Evolutionary conservation across 2,888 invertebrate species (phyloP), one percentile per base, ranked within the genome.

Genomic region (Willowsia nigromaculata): DNA sequence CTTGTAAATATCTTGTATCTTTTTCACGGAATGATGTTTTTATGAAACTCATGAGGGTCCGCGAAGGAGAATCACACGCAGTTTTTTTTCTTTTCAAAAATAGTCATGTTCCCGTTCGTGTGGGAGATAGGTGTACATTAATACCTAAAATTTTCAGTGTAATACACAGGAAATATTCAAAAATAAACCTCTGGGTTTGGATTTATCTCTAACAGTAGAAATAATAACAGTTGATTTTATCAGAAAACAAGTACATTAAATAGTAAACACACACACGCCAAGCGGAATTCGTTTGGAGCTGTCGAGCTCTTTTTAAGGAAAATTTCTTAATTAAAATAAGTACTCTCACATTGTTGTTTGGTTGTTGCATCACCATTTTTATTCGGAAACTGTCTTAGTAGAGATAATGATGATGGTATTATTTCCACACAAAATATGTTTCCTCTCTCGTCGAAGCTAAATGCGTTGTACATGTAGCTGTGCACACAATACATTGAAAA

Each of bases 301-400:
- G 85, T 56, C 40, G 37, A 76, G 74, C 33, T 78, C 22, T 43
- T 76, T 86, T 80, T 33, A 81, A 68, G 68, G 81, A 68, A 82
- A 87, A 87, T 87, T 87, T 81, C 87, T 81, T 87, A 81, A 87
- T 87, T 86, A 86, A 85, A 86, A 86, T 85, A 86, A 86, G 86
- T 68, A 68, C 78, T 56, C 27, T 6, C 33, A 15, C 30, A 22
- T 15, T 50, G 11, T 76, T 50, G 27, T 47, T 82, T 30, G 47
- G 27, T 0, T 76, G 30, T 56, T 56, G 0, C 18, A 56, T 13
- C 37, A 37, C 11, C 33, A 40, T 15, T 11, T 78, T 78, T 56
- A 53, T 74, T 74, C 47, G 25, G 47, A 74, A 47, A 74, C 47
- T 30, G 37, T 18, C 18, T 33, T 18, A 68, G n/a, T 27, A 18